These are phyloP conservation scores for Euura lappo DNA, from an alignment of 1,140 invertebrate genomes.

Conservation along the genomic window DNA sequence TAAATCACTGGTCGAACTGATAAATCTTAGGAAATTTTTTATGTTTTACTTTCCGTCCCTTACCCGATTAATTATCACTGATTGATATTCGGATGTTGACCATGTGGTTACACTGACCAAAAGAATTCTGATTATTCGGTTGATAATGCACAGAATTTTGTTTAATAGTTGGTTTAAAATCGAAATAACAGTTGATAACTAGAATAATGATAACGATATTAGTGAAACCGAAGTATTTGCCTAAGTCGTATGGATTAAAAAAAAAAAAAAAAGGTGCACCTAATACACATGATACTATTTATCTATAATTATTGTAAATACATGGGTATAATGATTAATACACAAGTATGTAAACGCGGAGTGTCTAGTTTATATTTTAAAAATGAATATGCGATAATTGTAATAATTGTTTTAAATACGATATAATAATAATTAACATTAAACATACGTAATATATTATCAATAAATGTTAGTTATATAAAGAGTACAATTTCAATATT, in stretches of 20 bases:
- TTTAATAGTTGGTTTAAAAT: not conserved
- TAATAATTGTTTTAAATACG: too few species aligned
- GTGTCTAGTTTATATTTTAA: conserved; percentile 1
- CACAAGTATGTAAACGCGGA: not conserved
- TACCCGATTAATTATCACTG: not conserved
- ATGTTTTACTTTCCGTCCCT: not conserved
- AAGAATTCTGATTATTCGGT: not conserved
- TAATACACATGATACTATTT: too few species aligned
- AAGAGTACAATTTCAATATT: not conserved
- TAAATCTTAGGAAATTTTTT: not conserved
- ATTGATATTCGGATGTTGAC: not conserved
- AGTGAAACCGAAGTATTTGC: too few species aligned
- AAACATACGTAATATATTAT: not conserved
- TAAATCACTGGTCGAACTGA: too few species aligned
- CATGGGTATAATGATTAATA: not conserved
- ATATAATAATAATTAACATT: not conserved
- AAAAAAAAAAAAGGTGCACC: too few species aligned
- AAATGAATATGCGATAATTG: not conserved
- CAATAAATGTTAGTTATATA: not conserved
- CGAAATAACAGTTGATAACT: not conserved
- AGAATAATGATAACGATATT: too few species aligned
- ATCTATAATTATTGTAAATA: conserved; percentile 1
- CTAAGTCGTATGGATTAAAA: too few species aligned
- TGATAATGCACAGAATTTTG: not conserved
- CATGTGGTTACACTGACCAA: not conserved